phyloP scores from a whole-genome alignment of 2,797 vertebrate species.

The Platyrinchus mystaceus region DNA sequence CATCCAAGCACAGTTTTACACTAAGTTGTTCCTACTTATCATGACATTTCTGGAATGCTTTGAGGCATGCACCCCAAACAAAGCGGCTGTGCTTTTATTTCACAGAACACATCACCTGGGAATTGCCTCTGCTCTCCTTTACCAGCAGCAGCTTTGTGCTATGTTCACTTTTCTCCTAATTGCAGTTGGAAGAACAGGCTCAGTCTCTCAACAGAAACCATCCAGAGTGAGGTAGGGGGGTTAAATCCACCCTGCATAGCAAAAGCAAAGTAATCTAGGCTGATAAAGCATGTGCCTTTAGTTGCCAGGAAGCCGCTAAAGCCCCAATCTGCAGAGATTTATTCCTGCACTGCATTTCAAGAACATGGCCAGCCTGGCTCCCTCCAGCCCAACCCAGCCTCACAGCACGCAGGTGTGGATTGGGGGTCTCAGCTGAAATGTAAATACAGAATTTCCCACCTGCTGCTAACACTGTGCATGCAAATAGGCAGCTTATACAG shows the following conservation, averaged over 20 bases:
- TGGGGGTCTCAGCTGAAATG: not conserved
- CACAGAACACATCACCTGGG: not conserved
- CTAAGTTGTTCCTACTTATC: not conserved
- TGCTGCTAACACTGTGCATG: not conserved
- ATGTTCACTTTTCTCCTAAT: not conserved
- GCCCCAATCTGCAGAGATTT: not conserved
- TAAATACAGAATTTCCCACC: not conserved
- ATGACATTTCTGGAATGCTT: not conserved
- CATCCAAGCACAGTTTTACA: not conserved
- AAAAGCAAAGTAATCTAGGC: not conserved
- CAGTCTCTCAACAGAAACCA: not conserved
- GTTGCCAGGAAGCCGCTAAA: not conserved
- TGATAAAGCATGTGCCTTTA: not conserved
- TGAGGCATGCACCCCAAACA: fast-evolving
- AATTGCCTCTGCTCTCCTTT: not conserved
- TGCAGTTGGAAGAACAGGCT: not conserved
- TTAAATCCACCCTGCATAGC: not conserved
- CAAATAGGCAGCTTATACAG: not conserved
- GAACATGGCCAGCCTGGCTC: not conserved
- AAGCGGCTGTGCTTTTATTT: not conserved
- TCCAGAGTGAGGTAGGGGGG: not conserved
- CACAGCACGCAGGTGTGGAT: fast-evolving
- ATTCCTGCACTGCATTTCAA: not conserved
- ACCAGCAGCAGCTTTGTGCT: not conserved
- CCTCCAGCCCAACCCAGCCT: not conserved